Evolutionary conservation across 2,888 invertebrate species (phyloP).

Genomic region (Drosophila lacicola): DNA sequence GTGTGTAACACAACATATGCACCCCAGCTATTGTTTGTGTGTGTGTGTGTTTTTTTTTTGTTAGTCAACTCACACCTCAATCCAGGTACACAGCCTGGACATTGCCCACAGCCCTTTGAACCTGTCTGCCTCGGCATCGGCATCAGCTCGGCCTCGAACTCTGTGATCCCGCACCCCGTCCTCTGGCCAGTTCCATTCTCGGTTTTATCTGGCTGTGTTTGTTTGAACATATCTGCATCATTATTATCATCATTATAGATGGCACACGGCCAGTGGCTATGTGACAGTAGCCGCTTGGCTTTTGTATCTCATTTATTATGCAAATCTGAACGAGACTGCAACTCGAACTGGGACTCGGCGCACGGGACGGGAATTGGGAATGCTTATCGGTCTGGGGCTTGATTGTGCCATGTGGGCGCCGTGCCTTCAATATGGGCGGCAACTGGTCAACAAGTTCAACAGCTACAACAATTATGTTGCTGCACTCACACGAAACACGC

Average conservation of each 20-base stretch:
- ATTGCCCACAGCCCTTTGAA: constrained; percentile 45
- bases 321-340: constrained; percentile 61
- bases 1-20: constrained; percentile 46
- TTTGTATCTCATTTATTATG: constrained; percentile 80
- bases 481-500: constrained; percentile 35
- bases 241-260: constrained; percentile 78
- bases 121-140: constrained; percentile 37
- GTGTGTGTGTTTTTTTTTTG: constrained; percentile 12
- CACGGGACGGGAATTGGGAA: neutral
- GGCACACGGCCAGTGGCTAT: constrained; percentile 72
- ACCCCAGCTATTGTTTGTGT: constrained; percentile 29
- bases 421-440: constrained; percentile 33
- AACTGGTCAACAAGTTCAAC: constrained; percentile 54
- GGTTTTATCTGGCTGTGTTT: constrained; percentile 43
- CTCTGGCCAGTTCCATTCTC: constrained; percentile 9
- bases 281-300: constrained; percentile 78
- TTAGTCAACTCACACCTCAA: constrained; percentile 50
- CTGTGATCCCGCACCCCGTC: neutral
- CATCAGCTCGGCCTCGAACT: neutral
- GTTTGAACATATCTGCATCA: constrained; percentile 65
- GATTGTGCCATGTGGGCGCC: constrained; percentile 9
- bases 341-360: constrained; percentile 18
- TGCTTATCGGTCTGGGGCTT: neutral
- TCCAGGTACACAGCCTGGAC: constrained; percentile 22
- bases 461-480: constrained; percentile 53